phyloP scores from a whole-genome alignment of 2,888 invertebrate species.

The Cerastis leucographa region DNA sequence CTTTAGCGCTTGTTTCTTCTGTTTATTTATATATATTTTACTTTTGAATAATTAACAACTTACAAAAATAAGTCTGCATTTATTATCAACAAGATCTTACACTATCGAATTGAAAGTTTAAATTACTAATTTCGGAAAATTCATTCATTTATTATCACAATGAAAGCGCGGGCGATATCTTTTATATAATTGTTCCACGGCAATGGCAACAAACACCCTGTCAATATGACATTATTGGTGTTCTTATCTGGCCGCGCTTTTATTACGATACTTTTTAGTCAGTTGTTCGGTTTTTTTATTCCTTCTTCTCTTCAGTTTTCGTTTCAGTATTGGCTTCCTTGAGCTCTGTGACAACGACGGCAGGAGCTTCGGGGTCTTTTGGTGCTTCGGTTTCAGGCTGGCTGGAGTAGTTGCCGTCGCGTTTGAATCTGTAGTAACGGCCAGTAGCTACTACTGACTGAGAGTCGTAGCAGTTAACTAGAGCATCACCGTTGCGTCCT shows the following conservation, averaged over 20 bases:
- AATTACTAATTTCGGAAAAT: slow-evolving; percentile 43
- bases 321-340: slow-evolving; percentile 51
- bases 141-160: slow-evolving; percentile 21
- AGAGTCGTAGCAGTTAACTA: slow-evolving; percentile 90
- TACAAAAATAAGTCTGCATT: slow-evolving; percentile 33
- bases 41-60: slow-evolving; percentile 24
- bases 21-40: background rate
- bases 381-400: slow-evolving; percentile 56
- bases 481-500: slow-evolving; percentile 92
- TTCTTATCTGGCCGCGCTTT: slow-evolving; percentile 39
- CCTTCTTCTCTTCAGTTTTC: slow-evolving; percentile 63
- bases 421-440: slow-evolving; percentile 86
- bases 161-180: slow-evolving; percentile 30
- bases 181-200: slow-evolving; percentile 14
- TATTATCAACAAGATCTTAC: slow-evolving; percentile 29
- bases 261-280: slow-evolving; percentile 43
- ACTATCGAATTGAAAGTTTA: slow-evolving; percentile 66
- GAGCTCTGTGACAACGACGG: slow-evolving; percentile 64
- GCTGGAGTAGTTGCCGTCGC: slow-evolving; percentile 80
- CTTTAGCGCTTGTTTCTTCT: background rate
- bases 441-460: slow-evolving; percentile 83
- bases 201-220: slow-evolving; percentile 39
- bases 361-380: slow-evolving; percentile 51
- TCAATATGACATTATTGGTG: slow-evolving; percentile 58
- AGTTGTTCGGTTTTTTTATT: slow-evolving; percentile 63